These are phyloP conservation scores for Hemicrepidius hirtus DNA, from an alignment of 2,888 invertebrate species.

Conservation along the genomic window DNA sequence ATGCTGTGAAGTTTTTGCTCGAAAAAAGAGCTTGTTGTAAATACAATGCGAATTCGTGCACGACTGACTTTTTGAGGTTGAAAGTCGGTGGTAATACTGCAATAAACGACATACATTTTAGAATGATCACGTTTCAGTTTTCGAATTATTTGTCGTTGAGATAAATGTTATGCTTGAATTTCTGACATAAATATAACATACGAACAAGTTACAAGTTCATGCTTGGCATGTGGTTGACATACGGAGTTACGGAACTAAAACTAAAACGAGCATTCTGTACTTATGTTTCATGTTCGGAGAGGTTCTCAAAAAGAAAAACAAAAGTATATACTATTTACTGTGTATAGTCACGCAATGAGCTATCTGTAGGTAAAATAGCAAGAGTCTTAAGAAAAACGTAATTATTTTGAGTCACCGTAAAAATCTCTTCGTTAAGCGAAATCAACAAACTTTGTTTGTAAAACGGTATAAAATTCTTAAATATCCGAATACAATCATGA, in stretches of 20 bases:
- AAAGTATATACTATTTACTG: too few relatives aligned
- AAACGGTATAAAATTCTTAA: too few relatives aligned
- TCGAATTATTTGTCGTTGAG: neutral
- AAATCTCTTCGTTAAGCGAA: too few relatives aligned
- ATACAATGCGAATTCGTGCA: constrained; percentile 43
- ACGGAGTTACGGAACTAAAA: neutral
- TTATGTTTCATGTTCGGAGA: constrained; percentile 1
- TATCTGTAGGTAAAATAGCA: too few relatives aligned
- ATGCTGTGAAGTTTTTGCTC: constrained; percentile 44
- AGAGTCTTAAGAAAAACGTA: too few relatives aligned
- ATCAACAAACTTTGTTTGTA: too few relatives aligned
- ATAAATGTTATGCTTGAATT: neutral
- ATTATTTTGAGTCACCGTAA: too few relatives aligned
- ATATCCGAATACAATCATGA: too few relatives aligned
- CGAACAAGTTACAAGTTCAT: neutral
- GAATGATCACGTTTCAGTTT: constrained; percentile 3
- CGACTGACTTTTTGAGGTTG: constrained; percentile 41
- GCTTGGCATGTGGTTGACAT: constrained; percentile 17
- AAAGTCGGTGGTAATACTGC: constrained; percentile 16
- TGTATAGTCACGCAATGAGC: too few relatives aligned
- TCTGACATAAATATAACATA: neutral
- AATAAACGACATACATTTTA: constrained; percentile 16
- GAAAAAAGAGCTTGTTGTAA: constrained; percentile 34
- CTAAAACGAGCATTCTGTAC: neutral
- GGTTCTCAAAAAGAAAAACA: neutral